phyloP scores from a whole-genome alignment of 2,888 invertebrate genomes.

The Augiades crinisus region DNA sequence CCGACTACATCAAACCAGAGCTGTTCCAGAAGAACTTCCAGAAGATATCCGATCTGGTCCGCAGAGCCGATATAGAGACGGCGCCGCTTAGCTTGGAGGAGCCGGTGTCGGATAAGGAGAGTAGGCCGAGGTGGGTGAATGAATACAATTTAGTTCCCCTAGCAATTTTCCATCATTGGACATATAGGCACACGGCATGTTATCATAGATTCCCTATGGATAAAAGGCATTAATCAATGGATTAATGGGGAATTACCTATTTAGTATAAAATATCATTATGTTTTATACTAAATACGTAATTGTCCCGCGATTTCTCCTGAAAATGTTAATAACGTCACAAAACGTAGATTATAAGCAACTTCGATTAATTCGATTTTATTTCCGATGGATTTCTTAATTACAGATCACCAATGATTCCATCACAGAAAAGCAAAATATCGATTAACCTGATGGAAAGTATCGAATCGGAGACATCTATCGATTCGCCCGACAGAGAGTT shows the following conservation, averaged over 20 bases:
- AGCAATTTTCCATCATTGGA: no score
- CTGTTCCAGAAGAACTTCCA: conserved; percentile 79
- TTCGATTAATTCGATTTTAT: no score
- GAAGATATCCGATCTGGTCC: conserved; percentile 70
- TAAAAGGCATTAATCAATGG: no score
- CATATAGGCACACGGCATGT: no score
- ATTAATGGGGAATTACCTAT: no score
- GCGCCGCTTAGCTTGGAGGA: conserved; percentile 49
- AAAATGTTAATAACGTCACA: no score
- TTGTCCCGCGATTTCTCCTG: no score
- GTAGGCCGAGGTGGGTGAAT: conserved; percentile 55
- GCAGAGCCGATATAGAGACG: conserved; percentile 59
- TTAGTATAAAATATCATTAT: no score
- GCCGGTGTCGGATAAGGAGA: conserved; percentile 55
- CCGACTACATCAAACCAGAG: conserved; percentile 82
- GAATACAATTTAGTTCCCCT: neutral
- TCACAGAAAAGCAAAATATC: conserved; percentile 73
- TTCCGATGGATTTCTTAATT: conserved; percentile 2
- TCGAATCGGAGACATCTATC: conserved; percentile 76
- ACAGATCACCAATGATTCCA: conserved; percentile 77
- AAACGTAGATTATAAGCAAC: no score
- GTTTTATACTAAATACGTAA: no score
- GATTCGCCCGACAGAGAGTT: conserved; percentile 75
- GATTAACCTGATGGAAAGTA: conserved; percentile 77
- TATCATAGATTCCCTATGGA: no score